A percentile compares a stretch with the other conserved stretches of the same genome.
These are phyloP conservation scores for Leuciscus idus DNA, from an alignment of 2,113 vertebrate genomes.

Conservation along the genomic window DNA sequence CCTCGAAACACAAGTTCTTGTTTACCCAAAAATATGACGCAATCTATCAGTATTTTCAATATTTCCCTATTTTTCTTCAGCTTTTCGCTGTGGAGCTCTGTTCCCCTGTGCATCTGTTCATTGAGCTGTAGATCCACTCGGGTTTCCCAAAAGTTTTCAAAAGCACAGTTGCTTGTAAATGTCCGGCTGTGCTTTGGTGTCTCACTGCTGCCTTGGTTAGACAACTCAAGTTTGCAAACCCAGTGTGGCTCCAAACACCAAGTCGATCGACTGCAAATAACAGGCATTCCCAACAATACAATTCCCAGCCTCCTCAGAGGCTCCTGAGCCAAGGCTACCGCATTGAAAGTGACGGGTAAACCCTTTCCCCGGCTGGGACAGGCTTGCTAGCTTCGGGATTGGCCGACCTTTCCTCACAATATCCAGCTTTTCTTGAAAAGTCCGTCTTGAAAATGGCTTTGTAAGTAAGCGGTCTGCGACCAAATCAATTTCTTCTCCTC, in stretches of 20 bases:
- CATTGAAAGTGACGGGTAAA: too few species aligned
- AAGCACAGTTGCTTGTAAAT: background rate
- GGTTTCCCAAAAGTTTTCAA: background rate
- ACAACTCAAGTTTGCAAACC: too few species aligned
- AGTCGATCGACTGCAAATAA: too few species aligned
- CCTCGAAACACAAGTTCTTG: background rate
- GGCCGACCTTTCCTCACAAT: too few species aligned
- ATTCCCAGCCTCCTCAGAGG: too few species aligned
- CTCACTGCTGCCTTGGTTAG: too few species aligned
- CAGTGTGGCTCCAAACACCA: too few species aligned
- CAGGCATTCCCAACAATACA: too few species aligned
- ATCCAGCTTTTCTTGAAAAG: background rate
- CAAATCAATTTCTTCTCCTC: background rate
- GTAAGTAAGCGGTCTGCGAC: background rate
- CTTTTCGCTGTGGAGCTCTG: background rate
- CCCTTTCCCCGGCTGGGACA: too few species aligned
- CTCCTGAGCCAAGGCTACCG: background rate
- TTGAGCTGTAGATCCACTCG: background rate
- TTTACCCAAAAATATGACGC: background rate
- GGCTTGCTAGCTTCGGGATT: too few species aligned
- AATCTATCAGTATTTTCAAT: background rate
- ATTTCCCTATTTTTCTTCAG: background rate
- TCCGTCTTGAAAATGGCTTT: background rate
- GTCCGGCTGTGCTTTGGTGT: too few species aligned
- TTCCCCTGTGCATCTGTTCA: background rate